Percentiles rank a stretch among this genome's conserved stretches.
Evolutionary conservation across 2,113 vertebrate genomes (phyloP).

Genomic region (Pygoscelis antarcticus): DNA sequence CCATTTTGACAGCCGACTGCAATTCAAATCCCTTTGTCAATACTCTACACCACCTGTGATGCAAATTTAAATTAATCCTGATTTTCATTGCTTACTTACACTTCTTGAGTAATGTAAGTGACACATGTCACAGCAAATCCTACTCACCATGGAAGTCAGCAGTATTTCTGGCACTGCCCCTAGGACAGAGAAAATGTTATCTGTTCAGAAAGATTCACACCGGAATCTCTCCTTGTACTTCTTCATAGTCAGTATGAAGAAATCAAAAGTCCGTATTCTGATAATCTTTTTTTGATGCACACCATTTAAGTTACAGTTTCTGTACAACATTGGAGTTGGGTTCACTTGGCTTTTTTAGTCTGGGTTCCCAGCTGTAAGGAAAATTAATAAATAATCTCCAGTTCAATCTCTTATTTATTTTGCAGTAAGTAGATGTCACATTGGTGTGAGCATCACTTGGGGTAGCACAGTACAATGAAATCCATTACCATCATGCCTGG

Average conservation of each 20-base stretch:
- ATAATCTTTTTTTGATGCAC: background rate
- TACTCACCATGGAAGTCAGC: background rate
- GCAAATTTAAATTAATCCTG: constrained; percentile 26
- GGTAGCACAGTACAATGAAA: background rate
- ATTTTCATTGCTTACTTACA: background rate
- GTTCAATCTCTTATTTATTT: background rate
- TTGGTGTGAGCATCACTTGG: background rate
- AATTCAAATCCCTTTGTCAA: constrained; percentile 41
- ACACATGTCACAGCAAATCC: background rate
- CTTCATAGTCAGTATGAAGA: background rate
- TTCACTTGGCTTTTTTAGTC: background rate
- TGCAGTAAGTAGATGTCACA: background rate
- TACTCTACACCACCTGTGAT: background rate
- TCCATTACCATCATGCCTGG: background rate
- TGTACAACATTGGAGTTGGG: accelerated
- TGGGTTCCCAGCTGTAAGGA: accelerated
- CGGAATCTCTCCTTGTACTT: background rate
- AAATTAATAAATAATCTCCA: background rate
- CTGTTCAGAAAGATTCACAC: background rate
- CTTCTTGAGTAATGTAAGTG: background rate
- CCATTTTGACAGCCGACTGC: background rate
- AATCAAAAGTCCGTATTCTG: background rate
- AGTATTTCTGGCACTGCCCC: background rate
- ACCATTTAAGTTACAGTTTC: background rate
- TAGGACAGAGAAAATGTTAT: background rate